Base-by-base conservation (phyloP, 2,113 vertebrate genomes). In the Macquaria ambigua region DNA sequence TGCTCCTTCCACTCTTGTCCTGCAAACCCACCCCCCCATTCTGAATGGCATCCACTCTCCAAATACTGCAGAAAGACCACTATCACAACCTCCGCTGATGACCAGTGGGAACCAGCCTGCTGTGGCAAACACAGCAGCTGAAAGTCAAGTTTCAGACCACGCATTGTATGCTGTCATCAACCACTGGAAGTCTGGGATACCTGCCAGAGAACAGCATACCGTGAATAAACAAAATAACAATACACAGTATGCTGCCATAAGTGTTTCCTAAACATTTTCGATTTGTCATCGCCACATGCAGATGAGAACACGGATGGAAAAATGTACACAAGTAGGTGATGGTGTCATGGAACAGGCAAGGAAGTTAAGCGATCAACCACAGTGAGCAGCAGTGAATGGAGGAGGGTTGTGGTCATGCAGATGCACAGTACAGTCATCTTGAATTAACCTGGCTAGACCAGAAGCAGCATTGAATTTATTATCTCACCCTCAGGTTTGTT, bases 151-250 rank as follows among this genome's bases (percentile, higher is more conserved):
- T 10, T 37, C 79, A 23, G 23, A 61, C 6, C 1, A 0, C 52
- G n/a, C 12, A 12, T 34, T 82, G 34, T 90, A 88, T 23, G 50
- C 81, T 16, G 20, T 37, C 18, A 31, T 92, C n/a, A 61, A 62
- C n/a, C 81, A 68, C 20, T 15, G 1, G 6, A 41, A 66, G n/a
- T 1, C 25, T 11, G 20, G 8, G 41, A 63, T 3, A 43, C 5
- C 48, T 21, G 37, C 34, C 52, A 37, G 39, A 59, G 64, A 69
- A 11, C 79, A 23, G 1, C 69, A 46, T 7, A 41, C 16, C 2
- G 9, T 4, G 0, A 53, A 52, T n/a, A 12, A 53, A 56, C 15
- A 31, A 39, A 46, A n/a, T 0, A 31, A 74, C n/a, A 62, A 53
- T 0, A 0, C 66, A 14, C 58, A 68, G 15, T 85, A 83, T 21